Base-by-base conservation (phyloP, 2,888 invertebrate genomes). In the Heliconius aoede region DNA sequence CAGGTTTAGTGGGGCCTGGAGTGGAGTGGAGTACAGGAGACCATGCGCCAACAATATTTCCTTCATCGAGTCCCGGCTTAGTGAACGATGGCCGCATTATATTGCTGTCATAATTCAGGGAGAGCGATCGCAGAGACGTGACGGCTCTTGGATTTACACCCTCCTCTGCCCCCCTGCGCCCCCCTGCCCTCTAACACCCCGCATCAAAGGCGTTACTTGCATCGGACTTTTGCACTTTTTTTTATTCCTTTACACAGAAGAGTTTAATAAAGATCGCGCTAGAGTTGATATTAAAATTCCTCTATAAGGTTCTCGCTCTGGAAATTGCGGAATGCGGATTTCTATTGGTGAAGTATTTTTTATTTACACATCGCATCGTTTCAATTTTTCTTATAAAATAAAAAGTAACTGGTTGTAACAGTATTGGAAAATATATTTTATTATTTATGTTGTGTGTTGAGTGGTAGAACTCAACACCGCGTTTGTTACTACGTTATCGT, bases 201-300 rank as follows among this genome's bases (percentile, higher is more conserved):
- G 80, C 82, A 80, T 81, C 80, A 73, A 81, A 88, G 85, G 85
- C 87, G 83, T 83, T 84, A 86, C 85, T 86, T 87, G 86, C 88
- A 87, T 86, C 88, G 87, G 87, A 88, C 87, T 87, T 86, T 83
- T 83, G 81, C 83, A 83, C 82, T 81, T 82, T 83, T n/a, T 83
- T 84, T 84, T 80, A 78, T 78, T 81, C 84, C 84, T 87, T 87
- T 87, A 84, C 84, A 85, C 81, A 84, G 78, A 73, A 69, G 62
- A 86, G 83, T 89, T 91, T 91, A 91, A 91, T 91, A 92, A 91
- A 91, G 90, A 88, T 88, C 86, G 82, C 80, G 79, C 84, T 78
- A 82, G 82, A 85, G 86, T 84, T 85, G 86, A 90, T 93, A 92
- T 92, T 92, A 93, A 93, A 93, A 92, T 90, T 90, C 89, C 86